Conservation (phyloP, 2,797 vertebrate species). For the Myotis myotis region DNA sequence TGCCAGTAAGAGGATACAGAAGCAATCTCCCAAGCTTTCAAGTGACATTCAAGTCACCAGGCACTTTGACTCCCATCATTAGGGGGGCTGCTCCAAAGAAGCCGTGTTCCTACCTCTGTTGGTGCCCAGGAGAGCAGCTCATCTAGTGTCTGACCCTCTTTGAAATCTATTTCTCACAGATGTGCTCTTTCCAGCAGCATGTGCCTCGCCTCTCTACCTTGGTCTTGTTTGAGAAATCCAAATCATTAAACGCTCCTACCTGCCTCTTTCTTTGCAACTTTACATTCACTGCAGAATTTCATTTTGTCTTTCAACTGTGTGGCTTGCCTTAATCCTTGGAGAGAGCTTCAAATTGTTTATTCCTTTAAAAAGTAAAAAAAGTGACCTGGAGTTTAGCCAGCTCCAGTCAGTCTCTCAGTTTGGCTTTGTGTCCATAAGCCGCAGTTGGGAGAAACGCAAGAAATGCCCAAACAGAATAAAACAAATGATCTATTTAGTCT, state of each 20-base stretch:
- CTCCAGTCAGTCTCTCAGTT: conserved; percentile 68
- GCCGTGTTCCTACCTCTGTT: not conserved
- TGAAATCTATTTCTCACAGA: not conserved
- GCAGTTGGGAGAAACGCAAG: conserved; percentile 74
- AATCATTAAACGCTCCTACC: not conserved
- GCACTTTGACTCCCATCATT: not conserved
- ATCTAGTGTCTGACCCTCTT: not conserved
- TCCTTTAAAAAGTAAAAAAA: conserved; percentile 39
- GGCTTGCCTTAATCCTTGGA: conserved; percentile 48
- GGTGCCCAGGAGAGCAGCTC: not conserved
- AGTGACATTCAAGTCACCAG: not conserved
- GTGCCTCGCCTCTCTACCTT: not conserved
- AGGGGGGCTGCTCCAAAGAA: not conserved
- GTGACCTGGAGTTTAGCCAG: conserved; percentile 70
- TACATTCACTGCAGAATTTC: conserved; percentile 36
- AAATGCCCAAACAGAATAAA: conserved; percentile 78
- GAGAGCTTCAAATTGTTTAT: conserved; percentile 64
- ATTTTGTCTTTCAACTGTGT: conserved; percentile 25
- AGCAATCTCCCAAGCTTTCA: not conserved
- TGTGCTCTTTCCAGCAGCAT: not conserved
- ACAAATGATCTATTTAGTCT: conserved; percentile 82
- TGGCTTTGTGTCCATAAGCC: conserved; percentile 75
- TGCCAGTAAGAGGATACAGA: not conserved
- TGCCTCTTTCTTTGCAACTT: not conserved
- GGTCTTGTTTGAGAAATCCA: not conserved